These are phyloP conservation scores for Bettongia penicillata DNA, from an alignment of 2,113 vertebrate species.

Conservation along the genomic window DNA sequence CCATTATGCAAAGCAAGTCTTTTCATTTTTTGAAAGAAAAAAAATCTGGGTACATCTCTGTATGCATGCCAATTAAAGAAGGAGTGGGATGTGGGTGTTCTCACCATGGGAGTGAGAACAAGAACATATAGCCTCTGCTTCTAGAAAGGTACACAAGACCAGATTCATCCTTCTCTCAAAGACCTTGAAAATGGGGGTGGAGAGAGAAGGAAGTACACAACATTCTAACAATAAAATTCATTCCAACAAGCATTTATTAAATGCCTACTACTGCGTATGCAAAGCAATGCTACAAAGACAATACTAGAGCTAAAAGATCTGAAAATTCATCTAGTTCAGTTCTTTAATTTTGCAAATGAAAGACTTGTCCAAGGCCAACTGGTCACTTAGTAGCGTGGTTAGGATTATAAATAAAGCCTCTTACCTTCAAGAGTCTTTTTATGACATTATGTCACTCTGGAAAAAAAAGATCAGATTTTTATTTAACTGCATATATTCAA, in stretches of 20 bases:
- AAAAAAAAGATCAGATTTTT: background rate
- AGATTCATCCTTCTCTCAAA: background rate
- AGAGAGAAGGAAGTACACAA: background rate
- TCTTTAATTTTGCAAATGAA: background rate
- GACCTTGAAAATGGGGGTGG: background rate
- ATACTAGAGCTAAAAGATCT: background rate
- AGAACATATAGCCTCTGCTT: background rate
- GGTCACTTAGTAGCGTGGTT: background rate
- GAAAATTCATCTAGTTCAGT: background rate
- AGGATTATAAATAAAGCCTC: background rate
- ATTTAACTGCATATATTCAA: background rate
- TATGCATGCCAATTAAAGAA: background rate
- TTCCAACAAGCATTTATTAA: background rate
- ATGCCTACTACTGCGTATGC: background rate
- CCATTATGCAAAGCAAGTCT: conserved; percentile 23
- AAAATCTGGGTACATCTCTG: conserved; percentile 28
- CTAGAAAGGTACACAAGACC: background rate
- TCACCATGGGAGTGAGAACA: background rate
- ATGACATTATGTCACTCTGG: background rate
- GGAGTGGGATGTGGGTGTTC: background rate
- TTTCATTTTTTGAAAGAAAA: background rate
- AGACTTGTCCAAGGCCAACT: background rate
- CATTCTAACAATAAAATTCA: background rate
- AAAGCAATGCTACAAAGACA: background rate
- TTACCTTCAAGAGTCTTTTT: background rate